Conservation (phyloP, 2,888 invertebrate species). For the Agriopis aurantiaria region DNA sequence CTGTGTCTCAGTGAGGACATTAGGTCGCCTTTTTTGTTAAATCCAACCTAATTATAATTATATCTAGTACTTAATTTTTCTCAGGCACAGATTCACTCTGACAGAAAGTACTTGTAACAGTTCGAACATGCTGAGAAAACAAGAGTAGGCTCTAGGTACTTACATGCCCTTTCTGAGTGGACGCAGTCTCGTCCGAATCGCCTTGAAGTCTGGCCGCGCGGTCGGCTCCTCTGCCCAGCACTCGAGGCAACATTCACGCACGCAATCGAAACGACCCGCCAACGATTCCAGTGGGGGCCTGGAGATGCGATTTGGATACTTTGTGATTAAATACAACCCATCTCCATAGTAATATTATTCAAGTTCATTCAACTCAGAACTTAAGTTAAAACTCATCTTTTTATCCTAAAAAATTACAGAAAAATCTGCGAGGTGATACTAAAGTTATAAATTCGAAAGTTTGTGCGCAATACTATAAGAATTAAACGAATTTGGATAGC, state of each 20-base stretch:
- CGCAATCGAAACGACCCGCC: conserved; percentile 94
- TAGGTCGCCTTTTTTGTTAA: too few species aligned
- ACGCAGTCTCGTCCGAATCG: conserved; percentile 91
- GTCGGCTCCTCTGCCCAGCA: conserved; percentile 95
- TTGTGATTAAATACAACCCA: not conserved
- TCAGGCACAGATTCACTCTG: too few species aligned
- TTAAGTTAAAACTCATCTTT: too few species aligned
- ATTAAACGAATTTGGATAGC: too few species aligned
- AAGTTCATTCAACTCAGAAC: not conserved
- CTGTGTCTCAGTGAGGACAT: too few species aligned
- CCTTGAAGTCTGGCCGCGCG: conserved; percentile 94
- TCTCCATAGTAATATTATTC: too few species aligned
- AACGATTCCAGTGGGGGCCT: conserved; percentile 93
- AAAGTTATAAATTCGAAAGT: too few species aligned
- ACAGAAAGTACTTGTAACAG: not conserved
- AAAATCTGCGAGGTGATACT: too few species aligned
- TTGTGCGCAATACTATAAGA: too few species aligned
- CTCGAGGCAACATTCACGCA: conserved; percentile 93
- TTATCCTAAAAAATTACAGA: too few species aligned
- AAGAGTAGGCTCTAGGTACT: conserved; percentile 65
- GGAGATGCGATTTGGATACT: conserved; percentile 30
- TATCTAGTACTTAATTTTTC: too few species aligned
- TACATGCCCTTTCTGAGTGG: conserved; percentile 96
- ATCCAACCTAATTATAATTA: too few species aligned
- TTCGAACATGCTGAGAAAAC: not conserved